Evolutionary conservation across 2,797 vertebrate species (phyloP).

Genomic region (Streptopelia turtur): DNA sequence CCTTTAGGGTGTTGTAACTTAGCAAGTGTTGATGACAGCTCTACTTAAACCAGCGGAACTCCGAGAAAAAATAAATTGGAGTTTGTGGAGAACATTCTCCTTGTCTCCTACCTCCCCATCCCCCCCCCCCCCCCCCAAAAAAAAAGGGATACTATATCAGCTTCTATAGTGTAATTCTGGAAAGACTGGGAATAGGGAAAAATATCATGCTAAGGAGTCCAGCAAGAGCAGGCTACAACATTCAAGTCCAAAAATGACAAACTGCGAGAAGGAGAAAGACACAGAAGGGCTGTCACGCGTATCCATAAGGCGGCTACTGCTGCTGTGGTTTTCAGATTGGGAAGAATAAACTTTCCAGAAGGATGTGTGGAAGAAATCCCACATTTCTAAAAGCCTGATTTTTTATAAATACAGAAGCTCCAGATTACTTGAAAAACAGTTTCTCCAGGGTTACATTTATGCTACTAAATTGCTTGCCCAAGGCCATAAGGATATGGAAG

Average conservation of each 20-base stretch:
- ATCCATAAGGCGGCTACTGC: neutral
- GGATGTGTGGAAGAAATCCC: constrained; percentile 13
- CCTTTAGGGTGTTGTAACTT: constrained; percentile 22
- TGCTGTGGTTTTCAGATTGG: constrained; percentile 29
- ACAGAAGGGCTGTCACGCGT: neutral
- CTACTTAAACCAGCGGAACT: constrained; percentile 2
- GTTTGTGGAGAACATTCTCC: neutral
- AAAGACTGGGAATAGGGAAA: neutral
- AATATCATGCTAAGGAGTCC: neutral
- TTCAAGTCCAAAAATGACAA: constrained; percentile 34
- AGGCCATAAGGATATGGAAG: neutral
- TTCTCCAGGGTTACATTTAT: neutral
- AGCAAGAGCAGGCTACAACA: neutral
- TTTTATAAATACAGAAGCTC: constrained; percentile 33
- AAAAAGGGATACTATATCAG: neutral
- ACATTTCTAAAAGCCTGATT: neutral
- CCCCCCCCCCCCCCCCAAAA: too few species aligned
- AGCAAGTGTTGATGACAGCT: neutral
- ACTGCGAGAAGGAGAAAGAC: neutral
- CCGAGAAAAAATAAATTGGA: neutral
- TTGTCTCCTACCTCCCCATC: neutral
- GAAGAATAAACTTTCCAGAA: constrained; percentile 50
- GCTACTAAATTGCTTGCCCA: neutral
- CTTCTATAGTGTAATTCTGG: neutral
- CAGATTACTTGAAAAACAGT: constrained; percentile 14